A percentile compares a stretch with the other conserved stretches of the same genome.
Conservation (phyloP, 2,113 vertebrate genomes). For the Triplophysa siluroides region DNA sequence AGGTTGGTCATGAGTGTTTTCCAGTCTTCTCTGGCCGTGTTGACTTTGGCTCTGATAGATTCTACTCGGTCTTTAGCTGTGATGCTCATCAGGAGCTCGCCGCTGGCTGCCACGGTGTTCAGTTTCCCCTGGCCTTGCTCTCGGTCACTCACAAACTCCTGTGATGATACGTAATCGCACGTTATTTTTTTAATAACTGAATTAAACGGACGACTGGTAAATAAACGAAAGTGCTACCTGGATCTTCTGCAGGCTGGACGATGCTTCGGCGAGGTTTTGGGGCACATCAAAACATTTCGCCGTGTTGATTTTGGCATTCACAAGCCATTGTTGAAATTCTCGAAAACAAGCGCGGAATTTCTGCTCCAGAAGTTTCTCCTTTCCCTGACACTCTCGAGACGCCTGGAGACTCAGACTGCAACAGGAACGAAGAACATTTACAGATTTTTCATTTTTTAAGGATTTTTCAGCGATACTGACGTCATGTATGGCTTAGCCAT, state of each 20-base stretch:
- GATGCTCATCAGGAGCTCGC: slow-evolving; percentile 85
- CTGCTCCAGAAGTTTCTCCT: slow-evolving; percentile 92
- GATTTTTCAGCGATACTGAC: background rate
- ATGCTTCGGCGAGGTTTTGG: slow-evolving; percentile 84
- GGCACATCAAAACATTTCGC: slow-evolving; percentile 95
- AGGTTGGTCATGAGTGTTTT: slow-evolving; percentile 87
- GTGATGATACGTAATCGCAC: slow-evolving; percentile 26
- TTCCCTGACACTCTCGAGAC: slow-evolving; percentile 91
- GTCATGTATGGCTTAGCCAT: no score
- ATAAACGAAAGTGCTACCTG: slow-evolving; percentile 76
- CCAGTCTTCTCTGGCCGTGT: slow-evolving; percentile 87
- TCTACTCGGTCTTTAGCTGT: slow-evolving; percentile 83
- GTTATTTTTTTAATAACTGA: background rate
- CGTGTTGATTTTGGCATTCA: slow-evolving; percentile 90
- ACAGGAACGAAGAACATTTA: slow-evolving; percentile 26
- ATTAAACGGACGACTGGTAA: background rate
- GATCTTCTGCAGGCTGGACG: slow-evolving; percentile 86
- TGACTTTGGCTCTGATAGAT: slow-evolving; percentile 80
- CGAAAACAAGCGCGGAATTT: slow-evolving; percentile 84
- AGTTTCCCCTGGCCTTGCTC: slow-evolving; percentile 91
- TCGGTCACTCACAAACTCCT: slow-evolving; percentile 92
- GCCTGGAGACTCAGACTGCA: slow-evolving; percentile 89
- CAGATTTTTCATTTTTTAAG: no score
- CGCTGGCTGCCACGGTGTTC: slow-evolving; percentile 82
- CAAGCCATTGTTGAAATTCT: slow-evolving; percentile 96